A percentile compares a stretch with the other conserved stretches of the same genome.
phyloP scores from a whole-genome alignment of 2,797 vertebrate species.

The Cryptoprocta ferox region DNA sequence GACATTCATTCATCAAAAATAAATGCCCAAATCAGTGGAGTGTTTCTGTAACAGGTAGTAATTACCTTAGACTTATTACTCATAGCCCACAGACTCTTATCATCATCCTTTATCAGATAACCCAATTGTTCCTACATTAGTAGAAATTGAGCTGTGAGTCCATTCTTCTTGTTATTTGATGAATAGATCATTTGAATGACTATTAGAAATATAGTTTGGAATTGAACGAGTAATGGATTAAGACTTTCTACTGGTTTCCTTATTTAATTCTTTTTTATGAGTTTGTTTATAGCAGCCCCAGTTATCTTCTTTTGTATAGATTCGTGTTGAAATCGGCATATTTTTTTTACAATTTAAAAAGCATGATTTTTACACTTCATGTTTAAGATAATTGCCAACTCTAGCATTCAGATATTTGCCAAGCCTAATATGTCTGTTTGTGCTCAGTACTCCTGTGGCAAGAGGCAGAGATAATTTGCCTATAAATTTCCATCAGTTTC shows the following conservation, averaged over 20 bases:
- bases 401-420: neutral
- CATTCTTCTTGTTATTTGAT: constrained; percentile 58
- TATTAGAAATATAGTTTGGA: constrained; percentile 64
- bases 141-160: constrained; percentile 35
- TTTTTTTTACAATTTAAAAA: constrained; percentile 6
- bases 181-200: neutral
- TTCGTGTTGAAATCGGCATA: constrained; percentile 31
- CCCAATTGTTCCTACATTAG: constrained; percentile 51
- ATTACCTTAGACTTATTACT: constrained; percentile 79
- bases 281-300: neutral
- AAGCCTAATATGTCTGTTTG: neutral
- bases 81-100: constrained; percentile 58
- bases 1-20: constrained; percentile 80
- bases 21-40: constrained; percentile 79
- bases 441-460: neutral
- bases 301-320: neutral
- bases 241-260: neutral
- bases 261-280: neutral
- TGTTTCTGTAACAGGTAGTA: constrained; percentile 79
- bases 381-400: constrained; percentile 25
- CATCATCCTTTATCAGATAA: constrained; percentile 70
- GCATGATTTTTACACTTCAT: neutral
- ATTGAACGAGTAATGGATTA: neutral
- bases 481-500: constrained; percentile 29
- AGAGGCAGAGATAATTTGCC: neutral